Percentiles rank a stretch among this genome's conserved stretches.
Evolutionary conservation across 2,888 invertebrate genomes (phyloP).

Genomic region (Thecocarcelia acutangulata): DNA sequence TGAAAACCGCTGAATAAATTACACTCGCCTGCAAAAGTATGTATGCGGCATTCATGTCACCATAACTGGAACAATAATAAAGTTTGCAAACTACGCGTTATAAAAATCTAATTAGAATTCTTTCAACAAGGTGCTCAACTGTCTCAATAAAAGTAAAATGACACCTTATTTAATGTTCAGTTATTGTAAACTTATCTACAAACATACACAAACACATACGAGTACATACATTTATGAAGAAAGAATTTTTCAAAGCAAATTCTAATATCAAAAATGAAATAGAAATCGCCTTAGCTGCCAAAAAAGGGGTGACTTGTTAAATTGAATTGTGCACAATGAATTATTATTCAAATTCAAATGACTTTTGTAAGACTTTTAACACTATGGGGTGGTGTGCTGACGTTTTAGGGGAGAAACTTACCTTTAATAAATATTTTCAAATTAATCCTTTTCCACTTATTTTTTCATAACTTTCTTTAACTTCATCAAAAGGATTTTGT

Average conservation of each 20-base stretch:
- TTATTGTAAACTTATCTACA: conserved; percentile 9
- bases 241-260: neutral
- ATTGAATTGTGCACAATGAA: neutral
- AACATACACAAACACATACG: too few relatives aligned
- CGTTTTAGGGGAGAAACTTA: conserved; percentile 20
- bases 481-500: neutral
- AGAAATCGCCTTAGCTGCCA: conserved; percentile 23
- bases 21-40: conserved; percentile 38
- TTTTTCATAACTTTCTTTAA: neutral
- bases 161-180: conserved; percentile 26
- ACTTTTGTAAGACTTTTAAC: neutral
- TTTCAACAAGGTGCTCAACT: conserved; percentile 1
- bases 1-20: neutral
- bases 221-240: too few relatives aligned
- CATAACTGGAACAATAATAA: conserved; percentile 35
- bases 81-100: conserved; percentile 12
- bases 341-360: conserved; percentile 23
- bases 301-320: conserved; percentile 27
- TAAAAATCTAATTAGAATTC: conserved; percentile 43
- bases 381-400: neutral
- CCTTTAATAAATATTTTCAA: conserved; percentile 31
- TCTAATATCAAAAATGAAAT: neutral
- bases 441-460: conserved; percentile 48
- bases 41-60: conserved; percentile 22
- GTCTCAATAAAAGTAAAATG: conserved; percentile 39